Conservation (phyloP, 37 sponge, comb jelly and placozoan species). For the Ephydatia muelleri region DNA sequence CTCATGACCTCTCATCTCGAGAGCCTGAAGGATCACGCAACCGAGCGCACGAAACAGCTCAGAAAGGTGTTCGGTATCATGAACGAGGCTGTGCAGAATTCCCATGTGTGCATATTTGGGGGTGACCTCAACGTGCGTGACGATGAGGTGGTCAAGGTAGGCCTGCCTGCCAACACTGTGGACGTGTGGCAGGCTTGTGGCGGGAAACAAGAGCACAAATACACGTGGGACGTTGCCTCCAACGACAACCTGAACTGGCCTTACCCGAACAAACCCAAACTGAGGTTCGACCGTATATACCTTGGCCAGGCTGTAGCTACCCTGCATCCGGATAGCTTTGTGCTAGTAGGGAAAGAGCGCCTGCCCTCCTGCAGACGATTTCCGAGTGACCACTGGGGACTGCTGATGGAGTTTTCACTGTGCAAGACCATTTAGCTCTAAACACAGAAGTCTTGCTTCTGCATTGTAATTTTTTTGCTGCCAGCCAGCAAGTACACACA, state of each 20-base stretch:
- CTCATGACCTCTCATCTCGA: slow-evolving; percentile 80
- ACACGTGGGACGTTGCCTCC: slow-evolving; percentile 69
- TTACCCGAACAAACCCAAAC: slow-evolving; percentile 27
- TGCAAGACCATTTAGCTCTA: neutral
- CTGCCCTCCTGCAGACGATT: slow-evolving; percentile 46
- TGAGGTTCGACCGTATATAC: slow-evolving; percentile 73
- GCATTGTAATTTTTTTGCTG: slow-evolving; percentile 35
- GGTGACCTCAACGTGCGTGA: slow-evolving; percentile 84
- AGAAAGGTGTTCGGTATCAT: slow-evolving; percentile 31
- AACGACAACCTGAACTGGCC: slow-evolving; percentile 63
- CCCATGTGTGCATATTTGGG: slow-evolving; percentile 59
- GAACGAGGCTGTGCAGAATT: neutral
- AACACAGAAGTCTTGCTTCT: neutral
- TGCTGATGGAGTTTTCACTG: slow-evolving; percentile 55
- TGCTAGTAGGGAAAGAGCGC: slow-evolving; percentile 68
- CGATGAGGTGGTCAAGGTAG: slow-evolving; percentile 52
- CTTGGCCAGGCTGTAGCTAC: slow-evolving; percentile 16
- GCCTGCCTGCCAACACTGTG: slow-evolving; percentile 38
- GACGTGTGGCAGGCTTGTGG: slow-evolving; percentile 83
- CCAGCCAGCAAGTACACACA: slow-evolving; percentile 17
- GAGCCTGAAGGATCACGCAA: slow-evolving; percentile 56
- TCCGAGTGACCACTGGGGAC: slow-evolving; percentile 89
- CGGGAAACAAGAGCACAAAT: slow-evolving; percentile 32
- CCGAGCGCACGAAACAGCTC: slow-evolving; percentile 61
- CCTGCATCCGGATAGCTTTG: slow-evolving; percentile 36